Evolutionary conservation across 2,888 invertebrate species (phyloP).

Genomic region (Euzetes globulus): DNA sequence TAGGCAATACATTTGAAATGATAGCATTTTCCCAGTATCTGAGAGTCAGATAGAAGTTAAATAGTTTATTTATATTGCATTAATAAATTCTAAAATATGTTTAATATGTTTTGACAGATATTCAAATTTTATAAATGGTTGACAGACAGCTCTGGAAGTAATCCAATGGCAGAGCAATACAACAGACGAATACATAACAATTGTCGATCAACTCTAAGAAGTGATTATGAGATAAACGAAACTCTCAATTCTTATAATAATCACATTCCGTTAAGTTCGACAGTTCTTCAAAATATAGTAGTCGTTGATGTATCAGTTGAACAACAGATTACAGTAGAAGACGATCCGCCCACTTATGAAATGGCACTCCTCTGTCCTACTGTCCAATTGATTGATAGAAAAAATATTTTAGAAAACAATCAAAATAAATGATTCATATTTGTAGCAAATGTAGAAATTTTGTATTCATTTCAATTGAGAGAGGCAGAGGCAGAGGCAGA

Average conservation of each 20-base stretch:
- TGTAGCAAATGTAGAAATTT: too few species aligned
- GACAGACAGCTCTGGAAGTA: neutral
- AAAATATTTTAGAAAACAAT: neutral
- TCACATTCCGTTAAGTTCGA: too few species aligned
- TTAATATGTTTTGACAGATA: neutral
- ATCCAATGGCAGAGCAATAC: neutral
- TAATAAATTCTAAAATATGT: neutral
- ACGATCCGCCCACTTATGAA: constrained; percentile 33
- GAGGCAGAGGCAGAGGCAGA: too few species aligned
- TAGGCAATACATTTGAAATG: too few species aligned
- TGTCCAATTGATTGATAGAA: neutral
- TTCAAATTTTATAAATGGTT: neutral
- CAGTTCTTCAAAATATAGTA: neutral
- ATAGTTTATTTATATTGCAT: neutral
- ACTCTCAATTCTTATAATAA: too few species aligned
- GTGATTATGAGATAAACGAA: too few species aligned
- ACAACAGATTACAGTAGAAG: constrained; percentile 10
- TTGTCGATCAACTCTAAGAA: too few species aligned
- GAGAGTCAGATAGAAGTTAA: too few species aligned
- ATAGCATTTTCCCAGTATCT: too few species aligned
- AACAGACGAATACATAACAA: neutral
- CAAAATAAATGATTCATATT: neutral
- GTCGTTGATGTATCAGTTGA: neutral
- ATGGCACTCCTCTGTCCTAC: constrained; percentile 34
- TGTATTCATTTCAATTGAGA: too few species aligned